Base-by-base conservation (phyloP, 2,797 vertebrate species). In the Poliocrania exsul region DNA sequence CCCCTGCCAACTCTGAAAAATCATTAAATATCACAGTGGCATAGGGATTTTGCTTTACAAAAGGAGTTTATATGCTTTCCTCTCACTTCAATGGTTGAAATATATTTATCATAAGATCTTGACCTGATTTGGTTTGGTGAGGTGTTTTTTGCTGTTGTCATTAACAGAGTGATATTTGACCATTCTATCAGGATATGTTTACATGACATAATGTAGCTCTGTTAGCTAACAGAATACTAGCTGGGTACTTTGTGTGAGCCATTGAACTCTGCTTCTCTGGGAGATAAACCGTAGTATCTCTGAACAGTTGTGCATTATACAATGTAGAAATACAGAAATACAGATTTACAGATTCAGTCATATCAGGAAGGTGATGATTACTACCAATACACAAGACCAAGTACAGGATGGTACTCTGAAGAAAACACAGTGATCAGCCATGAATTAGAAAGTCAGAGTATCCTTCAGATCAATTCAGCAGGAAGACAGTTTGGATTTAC, bases 11-110 rank as follows among this genome's bases (percentile, higher is more conserved):
- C 23, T 17, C 54, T 49, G 18, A 87, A 93, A 89, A 91, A 65
- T 51, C 17, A 10, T 46, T 17, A 79, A 54, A 9, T 49, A n/a
- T 74, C 40, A 42, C 38, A 46, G 47, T 44, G 16, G 51, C n/a
- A 33, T 21, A 13, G 21, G 47, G 60, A 71, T 78, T 94, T 91
- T 90, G 4, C 38, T 81, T 78, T 77, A 46, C 29, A 66, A 72
- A 82, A 35, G 25, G 31, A 53, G 33, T 50, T 87, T 31, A 26
- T 18, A 5, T 38, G 9, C 13, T 85, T 89, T 5, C 46, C 28
- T 94, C 72, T n/a, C 69, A 83, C 62, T 85, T 88, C 90, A 75
- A 88, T 72, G 40, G 16, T 24, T 83, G 79, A 83, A 86, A 84
- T 61, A 71, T 8, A 75, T 79, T 79, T 93, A 42, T 24, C 11